Evolutionary conservation across 2,113 vertebrate genomes (phyloP).

Genomic region (Raphicerus campestris): DNA sequence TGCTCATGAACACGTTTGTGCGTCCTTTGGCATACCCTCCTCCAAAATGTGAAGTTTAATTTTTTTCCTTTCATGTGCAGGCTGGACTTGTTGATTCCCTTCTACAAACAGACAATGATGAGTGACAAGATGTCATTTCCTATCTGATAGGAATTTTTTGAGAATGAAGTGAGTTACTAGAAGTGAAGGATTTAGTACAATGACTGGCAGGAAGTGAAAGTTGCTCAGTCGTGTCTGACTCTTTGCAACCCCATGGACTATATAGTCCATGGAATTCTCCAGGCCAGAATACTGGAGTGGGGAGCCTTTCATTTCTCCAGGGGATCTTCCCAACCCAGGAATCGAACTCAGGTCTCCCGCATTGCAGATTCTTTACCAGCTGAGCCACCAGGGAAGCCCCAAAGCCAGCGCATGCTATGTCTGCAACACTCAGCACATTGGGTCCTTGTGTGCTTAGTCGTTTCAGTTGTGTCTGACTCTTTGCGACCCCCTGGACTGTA

Average conservation of each 20-base stretch:
- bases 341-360: neutral
- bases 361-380: neutral
- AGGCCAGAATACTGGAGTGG: neutral
- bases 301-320: neutral
- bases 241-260: neutral
- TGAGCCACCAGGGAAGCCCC: neutral
- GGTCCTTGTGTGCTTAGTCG: neutral
- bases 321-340: neutral
- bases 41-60: neutral
- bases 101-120: neutral
- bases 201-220: neutral
- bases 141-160: neutral
- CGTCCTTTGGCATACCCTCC: neutral
- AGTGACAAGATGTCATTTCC: neutral
- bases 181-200: neutral
- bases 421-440: neutral
- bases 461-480: neutral
- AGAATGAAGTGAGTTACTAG: neutral
- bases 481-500: neutral
- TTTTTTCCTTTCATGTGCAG: neutral
- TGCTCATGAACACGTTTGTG: neutral
- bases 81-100: neutral
- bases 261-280: neutral
- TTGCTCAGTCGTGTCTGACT: neutral
- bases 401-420: neutral